phyloP scores from a whole-genome alignment of 2,113 vertebrate genomes.

The Crotalus horridus region DNA sequence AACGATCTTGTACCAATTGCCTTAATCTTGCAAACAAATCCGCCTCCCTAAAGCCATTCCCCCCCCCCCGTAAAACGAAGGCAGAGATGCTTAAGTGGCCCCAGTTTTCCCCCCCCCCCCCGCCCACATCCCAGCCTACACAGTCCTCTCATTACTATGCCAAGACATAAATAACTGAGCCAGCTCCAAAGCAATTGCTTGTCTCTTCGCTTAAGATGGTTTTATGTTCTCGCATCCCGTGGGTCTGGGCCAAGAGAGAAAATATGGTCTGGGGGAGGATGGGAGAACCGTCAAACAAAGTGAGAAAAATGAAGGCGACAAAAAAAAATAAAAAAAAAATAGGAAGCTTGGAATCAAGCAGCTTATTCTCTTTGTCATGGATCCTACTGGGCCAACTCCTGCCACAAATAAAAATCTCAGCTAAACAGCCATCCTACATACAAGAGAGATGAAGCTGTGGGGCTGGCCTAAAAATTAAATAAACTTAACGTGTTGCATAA shows the following conservation, averaged over 20 bases:
- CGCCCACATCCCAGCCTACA: not conserved
- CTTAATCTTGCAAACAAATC: not conserved
- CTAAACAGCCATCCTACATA: not conserved
- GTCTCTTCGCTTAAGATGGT: not conserved
- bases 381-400: not conserved
- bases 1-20: not conserved
- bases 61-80: not conserved
- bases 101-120: not conserved
- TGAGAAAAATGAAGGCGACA: not conserved
- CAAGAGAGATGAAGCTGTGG: not conserved
- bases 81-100: not conserved
- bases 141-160: not conserved
- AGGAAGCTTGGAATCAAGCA: not conserved
- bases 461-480: constrained; percentile 12
- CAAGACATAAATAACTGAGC: not conserved
- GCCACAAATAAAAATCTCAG: not conserved
- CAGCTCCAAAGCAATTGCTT: not conserved
- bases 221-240: not conserved
- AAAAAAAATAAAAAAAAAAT: not conserved
- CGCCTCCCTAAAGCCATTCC: not conserved
- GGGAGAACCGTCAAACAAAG: not conserved
- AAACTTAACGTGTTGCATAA: not conserved
- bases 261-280: not conserved
- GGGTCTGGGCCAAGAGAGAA: not conserved
- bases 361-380: not conserved